Conservation (phyloP, 2,113 vertebrate genomes). For the Macaca fascicularis region DNA sequence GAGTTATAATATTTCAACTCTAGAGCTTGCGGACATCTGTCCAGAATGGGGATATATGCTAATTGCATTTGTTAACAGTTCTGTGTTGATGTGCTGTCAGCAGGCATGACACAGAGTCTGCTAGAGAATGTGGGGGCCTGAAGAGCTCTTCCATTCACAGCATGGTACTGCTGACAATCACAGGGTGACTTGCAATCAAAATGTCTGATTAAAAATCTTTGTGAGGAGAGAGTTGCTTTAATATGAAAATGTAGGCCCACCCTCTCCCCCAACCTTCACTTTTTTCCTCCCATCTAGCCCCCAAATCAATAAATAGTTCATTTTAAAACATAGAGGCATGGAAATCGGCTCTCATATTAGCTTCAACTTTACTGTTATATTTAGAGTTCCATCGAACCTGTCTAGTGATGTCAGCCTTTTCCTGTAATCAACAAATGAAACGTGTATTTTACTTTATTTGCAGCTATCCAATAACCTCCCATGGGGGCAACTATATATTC, state of each 20-base stretch:
- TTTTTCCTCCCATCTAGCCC: neutral
- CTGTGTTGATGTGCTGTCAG: neutral
- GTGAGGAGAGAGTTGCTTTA: neutral
- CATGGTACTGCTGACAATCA: neutral
- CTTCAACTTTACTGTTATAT: neutral
- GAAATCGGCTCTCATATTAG: neutral
- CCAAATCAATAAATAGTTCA: constrained; percentile 20
- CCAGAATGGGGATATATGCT: neutral
- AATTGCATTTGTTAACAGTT: constrained; percentile 11
- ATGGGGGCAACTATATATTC: neutral
- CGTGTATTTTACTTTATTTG: neutral
- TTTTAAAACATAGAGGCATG: neutral
- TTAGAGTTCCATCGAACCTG: neutral
- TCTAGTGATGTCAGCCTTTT: neutral
- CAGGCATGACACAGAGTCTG: neutral
- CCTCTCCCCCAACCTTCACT: neutral
- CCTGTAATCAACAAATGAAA: neutral
- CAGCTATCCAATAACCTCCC: neutral
- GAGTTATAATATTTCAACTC: neutral
- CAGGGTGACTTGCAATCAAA: constrained; percentile 19
- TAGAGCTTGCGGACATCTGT: neutral
- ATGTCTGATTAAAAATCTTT: constrained; percentile 15
- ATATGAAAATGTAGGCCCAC: neutral
- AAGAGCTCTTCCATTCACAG: constrained; percentile 18
- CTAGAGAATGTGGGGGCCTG: neutral